phyloP scores from a whole-genome alignment of 2,113 vertebrate species.

The Trinectes maculatus region DNA sequence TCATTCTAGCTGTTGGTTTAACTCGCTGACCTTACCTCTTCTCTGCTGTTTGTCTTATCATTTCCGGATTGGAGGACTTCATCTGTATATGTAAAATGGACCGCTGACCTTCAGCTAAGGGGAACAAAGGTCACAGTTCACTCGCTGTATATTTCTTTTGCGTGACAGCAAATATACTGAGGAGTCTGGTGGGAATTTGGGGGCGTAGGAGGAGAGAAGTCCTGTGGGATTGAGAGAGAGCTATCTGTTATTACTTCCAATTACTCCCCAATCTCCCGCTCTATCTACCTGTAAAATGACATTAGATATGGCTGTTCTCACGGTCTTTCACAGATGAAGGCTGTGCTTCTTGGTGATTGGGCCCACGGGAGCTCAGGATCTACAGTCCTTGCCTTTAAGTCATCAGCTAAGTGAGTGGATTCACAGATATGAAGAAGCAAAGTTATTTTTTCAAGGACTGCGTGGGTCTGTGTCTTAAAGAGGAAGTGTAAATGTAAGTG shows the following conservation, averaged over 20 bases:
- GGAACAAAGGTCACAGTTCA: slow-evolving; percentile 82
- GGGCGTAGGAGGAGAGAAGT: slow-evolving; percentile 49
- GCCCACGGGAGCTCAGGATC: slow-evolving; percentile 70
- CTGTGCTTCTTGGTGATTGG: slow-evolving; percentile 64
- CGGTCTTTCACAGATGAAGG: slow-evolving; percentile 71
- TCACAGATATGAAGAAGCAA: slow-evolving; percentile 37
- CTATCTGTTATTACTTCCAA: slow-evolving; percentile 84
- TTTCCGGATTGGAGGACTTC: slow-evolving; percentile 81
- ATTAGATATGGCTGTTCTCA: slow-evolving; percentile 83
- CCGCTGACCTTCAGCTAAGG: slow-evolving; percentile 77
- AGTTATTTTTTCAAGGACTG: slow-evolving; percentile 56
- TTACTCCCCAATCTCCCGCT: slow-evolving; percentile 81
- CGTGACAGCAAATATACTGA: slow-evolving; percentile 67
- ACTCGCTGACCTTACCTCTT: slow-evolving; percentile 82
- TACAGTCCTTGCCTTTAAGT: slow-evolving; percentile 52
- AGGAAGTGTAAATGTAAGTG: slow-evolving; percentile 64
- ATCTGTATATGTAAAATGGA: slow-evolving; percentile 84
- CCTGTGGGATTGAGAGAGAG: slow-evolving; percentile 71
- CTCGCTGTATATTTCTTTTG: slow-evolving; percentile 79
- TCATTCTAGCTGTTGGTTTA: slow-evolving; percentile 87
- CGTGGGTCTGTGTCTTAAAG: slow-evolving; percentile 65
- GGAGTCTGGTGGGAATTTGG: slow-evolving; percentile 65
- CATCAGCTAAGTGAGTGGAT: slow-evolving; percentile 62
- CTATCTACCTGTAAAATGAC: slow-evolving; percentile 86
- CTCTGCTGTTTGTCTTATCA: slow-evolving; percentile 82